Base-by-base conservation (phyloP, 2,797 vertebrate species). In the Hippocampus kuda region DNA sequence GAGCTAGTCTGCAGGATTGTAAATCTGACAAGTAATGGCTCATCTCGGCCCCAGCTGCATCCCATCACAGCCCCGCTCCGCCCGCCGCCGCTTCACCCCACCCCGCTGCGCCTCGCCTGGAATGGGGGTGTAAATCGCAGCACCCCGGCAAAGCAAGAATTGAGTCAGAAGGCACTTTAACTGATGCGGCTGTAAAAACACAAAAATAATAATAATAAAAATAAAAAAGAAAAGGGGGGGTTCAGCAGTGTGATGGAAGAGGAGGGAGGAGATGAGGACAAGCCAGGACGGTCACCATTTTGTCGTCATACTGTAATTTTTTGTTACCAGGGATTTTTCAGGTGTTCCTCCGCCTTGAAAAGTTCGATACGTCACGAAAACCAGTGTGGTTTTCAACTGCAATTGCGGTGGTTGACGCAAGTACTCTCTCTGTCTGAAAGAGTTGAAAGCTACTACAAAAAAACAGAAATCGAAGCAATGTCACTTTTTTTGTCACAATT, bases 51-150 rank as follows among this genome's bases (percentile, higher is more conserved):
- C 49, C 41, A 5, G 24, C 16, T n/a, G 42, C 42, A 44, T 11
- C 54, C 65, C 48, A 68, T 57, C 67, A 48, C 22, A 10, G 10
- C 49, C 51, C 34, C 16, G 10, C 49, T 8, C 9, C 46, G 70
- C 63, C 38, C 62, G 13, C 57, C 72, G 51, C 68, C 7, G 20
- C 70, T 65, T 74, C 65, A 70, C 69, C 27, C 72, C 67, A 51
- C 73, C 81, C 8, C 70, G 62, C 71, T 27, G 72, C 70, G 71
- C 79, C 77, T 79, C 44, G 6, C 44, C 22, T 1, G 71, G 81
- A 86, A 85, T 81, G 42, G 79, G 80, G 79, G 74, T 75, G 72
- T 89, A 89, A 89, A 89, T 88, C 75, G 70, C 69, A 8, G 51
- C 65, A 68, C 74, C 78, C 84, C 83, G 84, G 80, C 82, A 77